Conservation (phyloP, 2,113 vertebrate genomes). For the Machaerirhynchus nigripectus region DNA sequence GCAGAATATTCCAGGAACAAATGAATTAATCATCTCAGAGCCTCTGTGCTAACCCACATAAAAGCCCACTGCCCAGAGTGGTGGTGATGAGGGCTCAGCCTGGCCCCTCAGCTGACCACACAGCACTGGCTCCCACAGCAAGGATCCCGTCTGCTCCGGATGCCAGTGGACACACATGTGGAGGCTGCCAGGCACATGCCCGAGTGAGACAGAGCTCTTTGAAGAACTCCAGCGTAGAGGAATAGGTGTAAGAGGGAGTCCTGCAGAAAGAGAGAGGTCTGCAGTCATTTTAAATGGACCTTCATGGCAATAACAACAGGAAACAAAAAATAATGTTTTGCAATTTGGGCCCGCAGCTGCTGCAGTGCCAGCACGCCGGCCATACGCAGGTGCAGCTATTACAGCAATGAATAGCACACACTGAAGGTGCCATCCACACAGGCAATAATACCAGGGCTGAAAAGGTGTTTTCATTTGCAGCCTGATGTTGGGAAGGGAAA, state of each 20-base stretch:
- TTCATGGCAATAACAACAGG: background rate
- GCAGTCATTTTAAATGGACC: conserved; percentile 47
- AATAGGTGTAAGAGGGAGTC: background rate
- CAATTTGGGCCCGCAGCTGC: conserved; percentile 80
- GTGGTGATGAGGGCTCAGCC: background rate
- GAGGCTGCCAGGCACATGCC: background rate
- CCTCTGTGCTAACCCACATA: background rate
- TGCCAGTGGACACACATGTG: accelerated
- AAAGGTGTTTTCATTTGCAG: conserved; percentile 73
- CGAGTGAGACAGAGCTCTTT: background rate
- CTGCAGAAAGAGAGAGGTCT: background rate
- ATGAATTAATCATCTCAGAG: conserved; percentile 39
- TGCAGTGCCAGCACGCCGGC: conserved; percentile 42
- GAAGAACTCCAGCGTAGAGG: background rate
- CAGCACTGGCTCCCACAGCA: background rate
- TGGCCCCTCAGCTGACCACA: background rate
- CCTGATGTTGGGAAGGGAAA: conserved; percentile 68
- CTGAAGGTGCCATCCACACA: conserved; percentile 80
- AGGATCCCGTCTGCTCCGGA: accelerated
- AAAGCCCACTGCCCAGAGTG: background rate
- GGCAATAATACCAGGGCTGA: conserved; percentile 48
- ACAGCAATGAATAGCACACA: conserved; percentile 77
- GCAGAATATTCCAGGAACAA: conserved; percentile 51
- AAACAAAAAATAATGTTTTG: conserved; percentile 82
- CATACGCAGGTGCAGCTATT: conserved; percentile 85